A percentile compares a stretch with the other conserved stretches of the same genome.
Conservation (phyloP, 2,888 invertebrate species). For the Glyphotaelius pellucidus region DNA sequence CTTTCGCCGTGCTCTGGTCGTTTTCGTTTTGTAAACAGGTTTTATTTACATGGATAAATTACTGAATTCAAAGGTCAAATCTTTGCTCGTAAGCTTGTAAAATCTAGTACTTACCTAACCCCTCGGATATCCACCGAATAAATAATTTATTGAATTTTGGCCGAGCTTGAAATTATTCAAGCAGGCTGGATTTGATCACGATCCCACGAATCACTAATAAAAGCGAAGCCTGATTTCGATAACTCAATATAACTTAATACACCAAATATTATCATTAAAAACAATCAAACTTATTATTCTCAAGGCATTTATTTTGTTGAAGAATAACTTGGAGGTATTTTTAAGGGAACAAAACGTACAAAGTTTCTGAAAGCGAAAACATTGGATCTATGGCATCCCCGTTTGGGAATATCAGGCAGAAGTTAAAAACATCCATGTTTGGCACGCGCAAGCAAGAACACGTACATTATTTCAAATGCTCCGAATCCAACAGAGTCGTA, state of each 20-base stretch:
- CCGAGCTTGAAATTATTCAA: not conserved
- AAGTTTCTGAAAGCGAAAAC: no score
- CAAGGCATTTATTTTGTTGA: no score
- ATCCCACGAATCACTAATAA: not conserved
- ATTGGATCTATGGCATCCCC: not conserved
- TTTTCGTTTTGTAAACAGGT: no score
- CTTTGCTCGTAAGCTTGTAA: not conserved
- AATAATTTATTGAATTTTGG: not conserved
- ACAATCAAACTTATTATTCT: no score
- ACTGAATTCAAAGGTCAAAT: not conserved
- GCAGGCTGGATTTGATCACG: not conserved
- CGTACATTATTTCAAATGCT: no score
- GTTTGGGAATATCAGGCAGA: not conserved
- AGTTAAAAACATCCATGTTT: not conserved
- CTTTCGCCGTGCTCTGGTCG: no score
- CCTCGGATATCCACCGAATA: not conserved
- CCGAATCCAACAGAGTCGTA: no score
- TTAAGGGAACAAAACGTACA: no score
- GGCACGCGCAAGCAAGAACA: not conserved
- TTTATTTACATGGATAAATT: no score
- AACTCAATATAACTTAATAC: not conserved
- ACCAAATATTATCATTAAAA: not conserved
- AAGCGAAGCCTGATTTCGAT: not conserved
- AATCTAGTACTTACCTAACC: not conserved
- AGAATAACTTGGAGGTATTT: no score